Evolutionary conservation across 2,888 invertebrate genomes (phyloP).

Genomic region (Andrena fulva): DNA sequence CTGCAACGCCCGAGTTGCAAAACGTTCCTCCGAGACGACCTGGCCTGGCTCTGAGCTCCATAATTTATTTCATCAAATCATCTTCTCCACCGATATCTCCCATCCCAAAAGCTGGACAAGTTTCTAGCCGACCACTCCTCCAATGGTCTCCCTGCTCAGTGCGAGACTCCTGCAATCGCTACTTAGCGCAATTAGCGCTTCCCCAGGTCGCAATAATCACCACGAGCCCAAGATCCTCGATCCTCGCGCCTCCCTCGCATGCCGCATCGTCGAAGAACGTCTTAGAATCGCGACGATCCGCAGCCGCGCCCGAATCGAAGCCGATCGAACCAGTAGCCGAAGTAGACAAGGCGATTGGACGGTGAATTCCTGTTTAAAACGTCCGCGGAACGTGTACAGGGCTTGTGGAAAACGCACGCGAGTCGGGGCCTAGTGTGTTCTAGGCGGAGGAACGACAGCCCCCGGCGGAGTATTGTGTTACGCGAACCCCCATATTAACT

Average conservation of each 20-base stretch:
- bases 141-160: neutral
- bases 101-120: no score
- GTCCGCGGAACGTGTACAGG: neutral
- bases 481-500: conserved; percentile 54
- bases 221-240: neutral
- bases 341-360: neutral
- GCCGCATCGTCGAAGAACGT: conserved; percentile 14
- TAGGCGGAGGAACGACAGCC: conserved; percentile 13
- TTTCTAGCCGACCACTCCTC: neutral
- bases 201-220: neutral
- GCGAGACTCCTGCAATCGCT: neutral
- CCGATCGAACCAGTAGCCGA: conserved; percentile 16
- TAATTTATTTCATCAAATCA: no score
- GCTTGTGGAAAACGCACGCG: conserved; percentile 12
- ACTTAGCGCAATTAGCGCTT: conserved; percentile 7
- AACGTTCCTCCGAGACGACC: conserved; percentile 10
- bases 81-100: no score
- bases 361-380: neutral
- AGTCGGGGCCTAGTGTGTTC: neutral
- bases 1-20: conserved; percentile 58
- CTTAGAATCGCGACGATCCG: conserved; percentile 26
- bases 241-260: neutral
- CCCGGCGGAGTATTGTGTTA: conserved; percentile 48
- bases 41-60: neutral
- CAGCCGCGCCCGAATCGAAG: conserved; percentile 25